Base-by-base conservation (phyloP, 2,888 invertebrate genomes). In the Anoncus sp. region DNA sequence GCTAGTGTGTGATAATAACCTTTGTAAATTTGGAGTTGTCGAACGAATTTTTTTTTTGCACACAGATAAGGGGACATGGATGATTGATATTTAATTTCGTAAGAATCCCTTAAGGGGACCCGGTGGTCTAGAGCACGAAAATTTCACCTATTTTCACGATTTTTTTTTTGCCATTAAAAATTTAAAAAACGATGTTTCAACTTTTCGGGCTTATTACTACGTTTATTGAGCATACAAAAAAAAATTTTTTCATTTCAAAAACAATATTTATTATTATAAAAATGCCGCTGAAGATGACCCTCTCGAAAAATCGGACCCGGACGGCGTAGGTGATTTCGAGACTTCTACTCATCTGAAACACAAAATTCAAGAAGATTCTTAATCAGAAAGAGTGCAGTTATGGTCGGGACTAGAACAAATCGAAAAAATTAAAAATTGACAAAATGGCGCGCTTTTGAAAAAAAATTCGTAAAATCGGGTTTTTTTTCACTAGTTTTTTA, bases 271-370 rank as follows among this genome's bases (percentile, higher is more conserved):
- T 70, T 59, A 60, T 70, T 38, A 70, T 49, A 49, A 43, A 70
- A 70, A 60, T 60, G 70, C 51, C 60, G 51, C 60, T 59, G 35
- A 57, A 59, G 69, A 59, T 69, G 69, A 59, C 69, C 69, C 69
- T 69, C 69, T 69, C 69, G 59, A 69, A 69, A 69, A 69, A 70
- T 55, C 72, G 55, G 72, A 72, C 55, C 53, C 60, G 66, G 49
- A 59, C 66, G 45, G 66, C 60, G 66, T 59, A 66, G 59, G 27
- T 74, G 51, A 66, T 74, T 59, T 74, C 66, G 66, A 59, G 31
- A 60, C 74, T 66, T 65, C 65, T 73, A 55, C 65, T 65, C 57
- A 73, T 73, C 65, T 73, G 73, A 65, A 62, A 62, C 62, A 45
- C 24, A 62, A 62, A 43, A 38, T n/a, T n/a, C n/a, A n/a, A n/a